Evolutionary conservation across 2,113 vertebrate species (phyloP).

Genomic region (Gobius niger): DNA sequence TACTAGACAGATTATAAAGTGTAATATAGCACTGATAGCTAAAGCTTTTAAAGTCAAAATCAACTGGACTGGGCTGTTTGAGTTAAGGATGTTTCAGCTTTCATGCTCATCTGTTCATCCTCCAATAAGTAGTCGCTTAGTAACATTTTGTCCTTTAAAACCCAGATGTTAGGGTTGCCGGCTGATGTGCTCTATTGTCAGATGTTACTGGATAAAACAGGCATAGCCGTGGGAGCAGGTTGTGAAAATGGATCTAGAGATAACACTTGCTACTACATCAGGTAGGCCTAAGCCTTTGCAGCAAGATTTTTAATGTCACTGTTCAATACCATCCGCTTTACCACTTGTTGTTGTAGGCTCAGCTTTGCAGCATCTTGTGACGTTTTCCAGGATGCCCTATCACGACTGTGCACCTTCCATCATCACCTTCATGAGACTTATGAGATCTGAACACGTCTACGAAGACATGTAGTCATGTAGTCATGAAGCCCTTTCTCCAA

Average conservation of each 20-base stretch:
- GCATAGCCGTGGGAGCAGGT: slow-evolving; percentile 50
- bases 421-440: slow-evolving; percentile 34
- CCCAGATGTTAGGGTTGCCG: slow-evolving; percentile 21
- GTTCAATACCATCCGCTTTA: not conserved
- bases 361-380: slow-evolving; percentile 50
- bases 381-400: slow-evolving; percentile 45
- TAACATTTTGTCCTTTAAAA: not conserved
- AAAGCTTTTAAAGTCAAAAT: no score
- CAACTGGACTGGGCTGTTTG: no score
- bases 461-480: not conserved
- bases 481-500: no score
- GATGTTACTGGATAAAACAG: slow-evolving; percentile 54
- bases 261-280: slow-evolving; percentile 41
- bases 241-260: slow-evolving; percentile 35
- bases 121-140: not conserved
- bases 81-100: no score
- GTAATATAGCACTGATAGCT: no score
- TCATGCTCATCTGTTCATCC: not conserved
- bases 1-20: no score
- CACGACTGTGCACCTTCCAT: slow-evolving; percentile 49
- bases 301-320: not conserved
- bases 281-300: slow-evolving; percentile 23
- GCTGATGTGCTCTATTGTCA: slow-evolving; percentile 55
- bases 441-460: not conserved
- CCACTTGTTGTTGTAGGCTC: slow-evolving; percentile 22